These are phyloP conservation scores for Hippoglossus hippoglossus DNA, from an alignment of 2,797 vertebrate species.

Conservation along the genomic window DNA sequence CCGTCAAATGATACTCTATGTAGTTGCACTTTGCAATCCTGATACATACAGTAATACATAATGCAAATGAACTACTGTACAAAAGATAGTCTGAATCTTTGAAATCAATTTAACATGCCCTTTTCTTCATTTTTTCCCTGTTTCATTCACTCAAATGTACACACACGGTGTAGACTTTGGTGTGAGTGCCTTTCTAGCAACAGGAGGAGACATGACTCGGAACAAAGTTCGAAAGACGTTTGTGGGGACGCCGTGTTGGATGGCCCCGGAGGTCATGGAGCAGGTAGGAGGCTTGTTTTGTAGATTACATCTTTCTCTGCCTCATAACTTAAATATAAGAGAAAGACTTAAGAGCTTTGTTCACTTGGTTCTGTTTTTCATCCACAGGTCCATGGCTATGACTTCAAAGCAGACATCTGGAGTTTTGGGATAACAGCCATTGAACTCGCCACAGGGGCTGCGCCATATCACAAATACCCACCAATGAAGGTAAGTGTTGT, in stretches of 20 bases:
- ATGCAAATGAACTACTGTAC: no score
- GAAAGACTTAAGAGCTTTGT: fast-evolving
- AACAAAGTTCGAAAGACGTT: constrained; percentile 97
- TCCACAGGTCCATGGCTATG: constrained; percentile 92
- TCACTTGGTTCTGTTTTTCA: constrained; percentile 22
- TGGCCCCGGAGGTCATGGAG: constrained; percentile 98
- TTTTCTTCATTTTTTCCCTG: constrained; percentile 7
- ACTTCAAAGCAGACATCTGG: constrained; percentile 98
- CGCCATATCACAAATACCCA: constrained; percentile 96
- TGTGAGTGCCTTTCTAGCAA: constrained; percentile 94
- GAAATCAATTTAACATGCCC: no score
- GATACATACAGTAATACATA: neutral
- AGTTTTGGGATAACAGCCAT: constrained; percentile 98
- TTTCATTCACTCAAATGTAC: neutral
- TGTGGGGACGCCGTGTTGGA: constrained; percentile 97
- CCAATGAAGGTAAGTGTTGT: constrained; percentile 91
- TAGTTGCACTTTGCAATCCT: neutral
- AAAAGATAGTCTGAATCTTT: no score
- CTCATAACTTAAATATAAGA: neutral
- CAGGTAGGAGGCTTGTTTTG: constrained; percentile 83
- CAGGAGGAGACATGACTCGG: constrained; percentile 95
- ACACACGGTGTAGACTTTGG: constrained; percentile 88
- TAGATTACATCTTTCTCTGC: neutral
- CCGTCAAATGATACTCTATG: neutral
- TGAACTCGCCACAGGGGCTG: constrained; percentile 93